Evolutionary conservation across 2,888 invertebrate genomes (phyloP).

Genomic region (Theristus sp.): DNA sequence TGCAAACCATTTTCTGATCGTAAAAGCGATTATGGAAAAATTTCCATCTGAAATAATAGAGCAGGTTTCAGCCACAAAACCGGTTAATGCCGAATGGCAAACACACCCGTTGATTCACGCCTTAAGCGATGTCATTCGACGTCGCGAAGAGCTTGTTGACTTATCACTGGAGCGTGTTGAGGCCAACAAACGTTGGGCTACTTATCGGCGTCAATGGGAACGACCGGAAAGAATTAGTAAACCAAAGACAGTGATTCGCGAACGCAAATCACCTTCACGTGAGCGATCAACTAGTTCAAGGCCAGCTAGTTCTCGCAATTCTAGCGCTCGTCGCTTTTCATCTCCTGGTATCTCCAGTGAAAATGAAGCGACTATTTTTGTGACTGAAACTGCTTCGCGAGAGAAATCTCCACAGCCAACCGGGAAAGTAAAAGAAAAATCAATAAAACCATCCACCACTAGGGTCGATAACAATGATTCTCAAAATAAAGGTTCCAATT

Average conservation of each 20-base stretch:
- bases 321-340: neutral
- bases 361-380: too few species aligned
- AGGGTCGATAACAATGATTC: neutral
- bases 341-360: too few species aligned
- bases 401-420: neutral
- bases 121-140: neutral
- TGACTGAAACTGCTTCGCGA: too few species aligned
- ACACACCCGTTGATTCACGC: neutral
- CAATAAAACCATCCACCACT: neutral
- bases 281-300: neutral
- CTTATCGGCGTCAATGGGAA: too few species aligned
- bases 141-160: neutral
- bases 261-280: too few species aligned
- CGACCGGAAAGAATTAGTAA: too few species aligned
- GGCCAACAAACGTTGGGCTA: too few species aligned
- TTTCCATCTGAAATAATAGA: neutral
- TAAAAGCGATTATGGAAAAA: neutral
- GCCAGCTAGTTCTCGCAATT: neutral
- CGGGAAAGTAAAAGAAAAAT: neutral
- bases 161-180: too few species aligned
- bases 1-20: neutral
- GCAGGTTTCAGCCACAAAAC: neutral
- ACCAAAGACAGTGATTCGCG: too few species aligned
- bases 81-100: neutral
- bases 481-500: neutral